Evolutionary conservation across 1,140 invertebrate species (phyloP).

Genomic region (Drosophila miranda): DNA sequence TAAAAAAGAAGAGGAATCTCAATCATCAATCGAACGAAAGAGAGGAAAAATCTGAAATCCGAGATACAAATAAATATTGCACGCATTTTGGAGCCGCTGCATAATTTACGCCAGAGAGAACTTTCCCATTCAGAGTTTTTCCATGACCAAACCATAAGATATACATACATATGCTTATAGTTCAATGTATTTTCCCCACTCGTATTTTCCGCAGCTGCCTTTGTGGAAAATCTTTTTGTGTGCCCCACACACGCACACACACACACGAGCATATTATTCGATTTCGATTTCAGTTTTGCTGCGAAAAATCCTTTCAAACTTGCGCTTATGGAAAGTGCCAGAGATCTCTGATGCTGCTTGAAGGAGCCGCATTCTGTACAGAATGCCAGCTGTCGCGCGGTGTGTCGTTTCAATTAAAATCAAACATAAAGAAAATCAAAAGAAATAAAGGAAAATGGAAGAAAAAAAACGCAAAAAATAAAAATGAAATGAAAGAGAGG

Average conservation of each 20-base stretch:
- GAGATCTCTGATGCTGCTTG: background rate
- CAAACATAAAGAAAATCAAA: constrained; percentile 45
- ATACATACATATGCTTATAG: constrained; percentile 44
- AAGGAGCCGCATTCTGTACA: constrained; percentile 8
- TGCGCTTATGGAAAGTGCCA: constrained; percentile 42
- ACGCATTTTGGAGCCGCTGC: constrained; percentile 26
- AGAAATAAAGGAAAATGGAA: constrained; percentile 15
- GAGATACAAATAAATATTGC: constrained; percentile 36
- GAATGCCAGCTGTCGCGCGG: constrained; percentile 54
- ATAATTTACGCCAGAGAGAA: constrained; percentile 60
- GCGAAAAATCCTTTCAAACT: constrained; percentile 58
- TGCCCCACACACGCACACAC: constrained; percentile 1
- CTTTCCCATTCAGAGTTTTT: constrained; percentile 24
- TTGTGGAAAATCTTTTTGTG: constrained; percentile 54
- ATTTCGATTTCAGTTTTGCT: constrained; percentile 59
- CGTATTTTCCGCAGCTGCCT: constrained; percentile 33
- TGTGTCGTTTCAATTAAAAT: constrained; percentile 70
- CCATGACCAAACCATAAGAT: background rate
- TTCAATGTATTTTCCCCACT: constrained; percentile 31
- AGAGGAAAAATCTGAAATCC: too few relatives aligned
- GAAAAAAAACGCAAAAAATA: background rate
- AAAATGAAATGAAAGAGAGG: background rate
- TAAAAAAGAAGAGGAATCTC: background rate
- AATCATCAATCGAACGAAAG: too few relatives aligned
- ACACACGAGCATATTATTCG: constrained; percentile 42